Evolutionary conservation across 2,888 invertebrate species (phyloP).

Genomic region (Vannuccia rotundouncinata): DNA sequence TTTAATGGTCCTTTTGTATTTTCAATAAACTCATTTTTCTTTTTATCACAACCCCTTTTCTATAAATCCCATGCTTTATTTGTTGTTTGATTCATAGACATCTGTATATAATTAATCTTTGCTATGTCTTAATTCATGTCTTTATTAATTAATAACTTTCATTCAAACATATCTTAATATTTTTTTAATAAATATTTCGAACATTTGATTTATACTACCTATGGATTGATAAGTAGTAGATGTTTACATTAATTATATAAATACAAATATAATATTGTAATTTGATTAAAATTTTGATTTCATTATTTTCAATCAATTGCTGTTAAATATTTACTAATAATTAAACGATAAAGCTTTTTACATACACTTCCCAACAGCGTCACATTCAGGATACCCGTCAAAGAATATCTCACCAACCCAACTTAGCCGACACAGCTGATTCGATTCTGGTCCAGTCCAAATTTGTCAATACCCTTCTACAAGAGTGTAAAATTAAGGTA

Average conservation of each 20-base stretch:
- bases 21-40: no score
- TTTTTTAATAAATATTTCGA: no score
- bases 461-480: constrained; percentile 90
- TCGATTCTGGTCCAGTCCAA: constrained; percentile 92
- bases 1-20: no score
- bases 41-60: no score
- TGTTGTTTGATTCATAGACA: no score
- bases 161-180: no score
- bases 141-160: no score
- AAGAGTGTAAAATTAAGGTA: constrained; percentile 64
- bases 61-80: no score
- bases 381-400: constrained; percentile 54
- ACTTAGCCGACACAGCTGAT: constrained; percentile 60
- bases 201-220: neutral
- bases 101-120: no score
- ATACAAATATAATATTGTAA: neutral
- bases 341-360: neutral
- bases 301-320: neutral
- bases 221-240: neutral
- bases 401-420: constrained; percentile 49
- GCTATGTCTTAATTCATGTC: no score
- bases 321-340: neutral
- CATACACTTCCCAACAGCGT: constrained; percentile 45
- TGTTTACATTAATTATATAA: neutral
- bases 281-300: neutral